These are phyloP conservation scores for Caenorhabditis japonica DNA, from an alignment of 2,888 invertebrate genomes.

Conservation along the genomic window DNA sequence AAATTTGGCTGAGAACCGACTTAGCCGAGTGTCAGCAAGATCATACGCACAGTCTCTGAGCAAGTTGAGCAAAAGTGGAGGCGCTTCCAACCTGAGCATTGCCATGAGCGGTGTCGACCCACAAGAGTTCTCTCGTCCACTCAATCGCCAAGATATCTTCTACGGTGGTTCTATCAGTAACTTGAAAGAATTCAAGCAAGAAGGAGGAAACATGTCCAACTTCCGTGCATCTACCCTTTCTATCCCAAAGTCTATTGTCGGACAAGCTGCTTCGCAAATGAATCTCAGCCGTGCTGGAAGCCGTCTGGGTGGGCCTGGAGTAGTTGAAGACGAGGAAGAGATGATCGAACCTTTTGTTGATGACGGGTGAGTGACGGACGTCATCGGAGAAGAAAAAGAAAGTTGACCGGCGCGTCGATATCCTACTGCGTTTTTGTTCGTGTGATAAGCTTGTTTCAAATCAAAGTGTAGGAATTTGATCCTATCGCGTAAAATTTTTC, in stretches of 20 bases:
- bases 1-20: conserved; percentile 51
- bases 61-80: conserved; percentile 66
- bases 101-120: conserved; percentile 75
- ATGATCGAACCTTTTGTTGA: conserved; percentile 48
- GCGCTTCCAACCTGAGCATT: conserved; percentile 69
- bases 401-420: neutral
- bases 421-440: conserved; percentile 17
- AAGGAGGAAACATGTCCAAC: conserved; percentile 60
- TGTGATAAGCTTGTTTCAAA: conserved; percentile 31
- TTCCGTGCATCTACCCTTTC: conserved; percentile 62
- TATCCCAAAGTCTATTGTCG: conserved; percentile 63
- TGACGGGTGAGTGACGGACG: conserved; percentile 31
- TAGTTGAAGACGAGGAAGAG: conserved; percentile 46
- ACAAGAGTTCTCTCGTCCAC: conserved; percentile 71
- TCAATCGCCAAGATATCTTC: conserved; percentile 88
- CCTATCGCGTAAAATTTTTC: no score
- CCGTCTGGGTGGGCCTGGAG: conserved; percentile 31
- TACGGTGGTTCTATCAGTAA: conserved; percentile 95
- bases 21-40: conserved; percentile 61
- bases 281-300: conserved; percentile 51
- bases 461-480: no score
- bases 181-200: conserved; percentile 86
- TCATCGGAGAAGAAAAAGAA: neutral
- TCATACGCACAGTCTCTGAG: conserved; percentile 74
- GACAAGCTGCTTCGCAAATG: conserved; percentile 66